Conservation (phyloP, 2,113 vertebrate genomes). For the Calyptommatus sinebrachiatus region DNA sequence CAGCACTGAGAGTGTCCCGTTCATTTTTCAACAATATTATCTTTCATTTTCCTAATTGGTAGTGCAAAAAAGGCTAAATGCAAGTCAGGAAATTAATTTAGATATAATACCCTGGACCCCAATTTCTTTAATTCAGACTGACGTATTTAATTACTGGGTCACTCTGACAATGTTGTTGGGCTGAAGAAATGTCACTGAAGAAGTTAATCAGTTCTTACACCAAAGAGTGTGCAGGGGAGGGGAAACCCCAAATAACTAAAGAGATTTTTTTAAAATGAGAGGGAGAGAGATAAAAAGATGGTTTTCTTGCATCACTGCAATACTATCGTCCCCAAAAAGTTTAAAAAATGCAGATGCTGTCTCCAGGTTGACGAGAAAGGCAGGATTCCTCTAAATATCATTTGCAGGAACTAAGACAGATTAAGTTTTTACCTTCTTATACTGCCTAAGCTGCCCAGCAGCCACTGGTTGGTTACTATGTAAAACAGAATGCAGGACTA, state of each 20-base stretch:
- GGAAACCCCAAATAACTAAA: neutral
- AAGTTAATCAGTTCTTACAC: constrained; percentile 18
- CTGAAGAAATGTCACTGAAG: neutral
- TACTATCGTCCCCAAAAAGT: neutral
- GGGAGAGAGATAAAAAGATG: neutral
- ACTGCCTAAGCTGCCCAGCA: too few species aligned
- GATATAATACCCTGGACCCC: constrained; percentile 39
- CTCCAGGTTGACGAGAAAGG: too few species aligned
- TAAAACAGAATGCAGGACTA: too few species aligned
- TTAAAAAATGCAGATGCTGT: neutral
- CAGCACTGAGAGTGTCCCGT: constrained; percentile 41
- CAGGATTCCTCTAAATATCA: neutral
- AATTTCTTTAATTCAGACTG: constrained; percentile 41
- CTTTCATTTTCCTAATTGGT: constrained; percentile 47
- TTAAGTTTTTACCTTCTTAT: neutral
- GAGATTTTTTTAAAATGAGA: neutral
- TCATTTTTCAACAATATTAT: constrained; percentile 21
- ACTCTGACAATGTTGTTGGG: constrained; percentile 21
- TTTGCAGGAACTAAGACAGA: too few species aligned
- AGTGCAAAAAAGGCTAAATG: constrained; percentile 23
- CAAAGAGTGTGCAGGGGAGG: neutral
- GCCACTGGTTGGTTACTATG: too few species aligned
- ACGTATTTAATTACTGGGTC: constrained; percentile 34
- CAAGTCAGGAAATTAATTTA: constrained; percentile 54
- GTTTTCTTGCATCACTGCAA: neutral